These are phyloP conservation scores for Odocoileus virginianus DNA, from an alignment of 2,113 vertebrate genomes.

Conservation along the genomic window DNA sequence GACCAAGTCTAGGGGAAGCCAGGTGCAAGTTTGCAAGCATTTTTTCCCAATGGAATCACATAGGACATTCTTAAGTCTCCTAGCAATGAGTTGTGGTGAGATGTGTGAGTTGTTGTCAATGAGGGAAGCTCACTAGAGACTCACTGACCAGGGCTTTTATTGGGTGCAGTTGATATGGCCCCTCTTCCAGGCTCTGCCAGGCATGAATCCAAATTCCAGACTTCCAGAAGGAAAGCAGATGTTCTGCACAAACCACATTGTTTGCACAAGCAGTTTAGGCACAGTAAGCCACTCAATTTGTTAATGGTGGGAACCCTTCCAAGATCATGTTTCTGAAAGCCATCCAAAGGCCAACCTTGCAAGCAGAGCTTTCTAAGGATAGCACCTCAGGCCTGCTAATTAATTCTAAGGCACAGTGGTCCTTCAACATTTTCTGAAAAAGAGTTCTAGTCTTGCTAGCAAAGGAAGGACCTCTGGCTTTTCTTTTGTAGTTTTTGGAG, in stretches of 20 bases:
- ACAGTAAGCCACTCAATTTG: neutral
- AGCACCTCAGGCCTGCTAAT: neutral
- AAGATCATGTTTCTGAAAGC: neutral
- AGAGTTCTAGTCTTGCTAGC: neutral
- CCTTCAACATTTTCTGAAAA: neutral
- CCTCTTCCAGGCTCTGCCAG: neutral
- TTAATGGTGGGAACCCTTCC: neutral
- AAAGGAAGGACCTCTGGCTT: neutral
- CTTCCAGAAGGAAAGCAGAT: neutral
- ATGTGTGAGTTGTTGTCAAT: neutral
- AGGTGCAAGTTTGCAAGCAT: neutral
- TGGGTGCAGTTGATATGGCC: neutral
- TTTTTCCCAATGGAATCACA: neutral
- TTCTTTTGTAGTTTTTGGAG: neutral
- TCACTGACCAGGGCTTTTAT: neutral
- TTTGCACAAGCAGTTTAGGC: neutral
- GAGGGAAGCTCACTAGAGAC: neutral
- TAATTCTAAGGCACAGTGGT: neutral
- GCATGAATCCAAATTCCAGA: neutral
- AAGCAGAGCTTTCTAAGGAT: neutral
- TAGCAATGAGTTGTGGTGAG: neutral
- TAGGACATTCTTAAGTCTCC: neutral
- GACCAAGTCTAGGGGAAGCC: neutral
- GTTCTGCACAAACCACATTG: no score
- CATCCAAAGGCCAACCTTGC: neutral